Conservation (phyloP, 2,113 vertebrate genomes). For the Macroglossus sobrinus region DNA sequence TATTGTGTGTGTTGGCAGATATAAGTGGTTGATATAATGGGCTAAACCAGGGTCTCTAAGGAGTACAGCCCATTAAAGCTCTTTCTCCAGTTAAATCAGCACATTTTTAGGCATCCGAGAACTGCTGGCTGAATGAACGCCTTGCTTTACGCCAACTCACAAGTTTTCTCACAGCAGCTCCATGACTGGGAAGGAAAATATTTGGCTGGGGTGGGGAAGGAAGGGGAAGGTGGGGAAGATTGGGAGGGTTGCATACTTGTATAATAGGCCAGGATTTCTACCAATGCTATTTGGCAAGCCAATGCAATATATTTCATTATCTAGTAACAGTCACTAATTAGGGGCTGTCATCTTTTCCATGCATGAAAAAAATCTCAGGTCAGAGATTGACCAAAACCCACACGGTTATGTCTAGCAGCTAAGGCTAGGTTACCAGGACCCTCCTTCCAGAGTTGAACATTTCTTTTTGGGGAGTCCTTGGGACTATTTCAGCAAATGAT, state of each 20-base stretch:
- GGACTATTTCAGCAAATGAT: neutral
- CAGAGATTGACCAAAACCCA: neutral
- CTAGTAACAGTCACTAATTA: slow-evolving; percentile 70
- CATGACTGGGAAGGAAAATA: slow-evolving; percentile 46
- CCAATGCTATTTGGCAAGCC: slow-evolving; percentile 7
- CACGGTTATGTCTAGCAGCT: neutral
- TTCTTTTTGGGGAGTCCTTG: neutral
- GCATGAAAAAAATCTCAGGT: slow-evolving; percentile 21
- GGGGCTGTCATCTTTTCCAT: slow-evolving; percentile 65
- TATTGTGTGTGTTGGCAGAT: slow-evolving; percentile 39
- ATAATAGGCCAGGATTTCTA: neutral
- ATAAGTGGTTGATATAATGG: slow-evolving; percentile 47
- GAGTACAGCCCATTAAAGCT: slow-evolving; percentile 8
- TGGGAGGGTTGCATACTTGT: slow-evolving; percentile 12
- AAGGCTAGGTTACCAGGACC: neutral
- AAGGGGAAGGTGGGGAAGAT: neutral
- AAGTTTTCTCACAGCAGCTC: slow-evolving; percentile 23
- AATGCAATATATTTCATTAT: slow-evolving; percentile 75
- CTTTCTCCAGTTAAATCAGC: slow-evolving; percentile 61
- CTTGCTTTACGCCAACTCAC: neutral
- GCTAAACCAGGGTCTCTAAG: slow-evolving; percentile 32
- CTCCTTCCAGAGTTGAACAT: neutral
- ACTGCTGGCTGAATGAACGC: neutral
- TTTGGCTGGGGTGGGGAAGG: slow-evolving; percentile 3
- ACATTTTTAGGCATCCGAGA: slow-evolving; percentile 57